Conservation (phyloP, 2,888 invertebrate species). For the Scaptomyza tumidula region DNA sequence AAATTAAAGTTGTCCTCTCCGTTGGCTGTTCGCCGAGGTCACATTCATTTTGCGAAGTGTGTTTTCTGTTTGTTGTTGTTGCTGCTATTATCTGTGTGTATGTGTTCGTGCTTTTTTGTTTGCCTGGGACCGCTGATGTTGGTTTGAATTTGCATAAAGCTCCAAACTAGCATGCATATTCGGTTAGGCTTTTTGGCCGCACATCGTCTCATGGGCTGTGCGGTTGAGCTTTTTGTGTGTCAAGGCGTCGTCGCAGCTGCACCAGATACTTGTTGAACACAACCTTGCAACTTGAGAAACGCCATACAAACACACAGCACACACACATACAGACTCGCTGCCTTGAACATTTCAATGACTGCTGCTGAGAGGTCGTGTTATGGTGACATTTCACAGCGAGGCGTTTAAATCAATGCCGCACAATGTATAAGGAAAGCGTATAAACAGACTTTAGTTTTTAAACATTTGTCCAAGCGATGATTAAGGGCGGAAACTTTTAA, state of each 20-base stretch:
- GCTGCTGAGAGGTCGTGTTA: constrained; percentile 46
- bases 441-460: constrained; percentile 58
- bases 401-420: constrained; percentile 54
- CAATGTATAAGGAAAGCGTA: constrained; percentile 15
- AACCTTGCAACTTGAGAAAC: constrained; percentile 63
- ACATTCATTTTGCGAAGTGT: constrained; percentile 70
- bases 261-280: constrained; percentile 71
- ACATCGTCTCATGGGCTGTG: constrained; percentile 57
- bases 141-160: constrained; percentile 71
- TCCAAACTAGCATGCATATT: constrained; percentile 68
- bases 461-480: constrained; percentile 49
- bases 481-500: constrained; percentile 56
- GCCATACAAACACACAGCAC: constrained; percentile 10
- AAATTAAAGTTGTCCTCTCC: constrained; percentile 72
- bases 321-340: constrained; percentile 16
- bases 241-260: constrained; percentile 64
- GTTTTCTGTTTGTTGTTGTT: constrained; percentile 40
- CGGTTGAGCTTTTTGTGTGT: constrained; percentile 69
- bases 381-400: constrained; percentile 34
- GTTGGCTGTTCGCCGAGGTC: constrained; percentile 73
- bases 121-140: constrained; percentile 48
- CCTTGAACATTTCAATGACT: constrained; percentile 64
- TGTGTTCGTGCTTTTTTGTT: constrained; percentile 17
- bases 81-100: constrained; percentile 3
- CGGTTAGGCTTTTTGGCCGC: constrained; percentile 73